Conservation (phyloP, 2,888 invertebrate species). For the Reticulitermes lucifugus region DNA sequence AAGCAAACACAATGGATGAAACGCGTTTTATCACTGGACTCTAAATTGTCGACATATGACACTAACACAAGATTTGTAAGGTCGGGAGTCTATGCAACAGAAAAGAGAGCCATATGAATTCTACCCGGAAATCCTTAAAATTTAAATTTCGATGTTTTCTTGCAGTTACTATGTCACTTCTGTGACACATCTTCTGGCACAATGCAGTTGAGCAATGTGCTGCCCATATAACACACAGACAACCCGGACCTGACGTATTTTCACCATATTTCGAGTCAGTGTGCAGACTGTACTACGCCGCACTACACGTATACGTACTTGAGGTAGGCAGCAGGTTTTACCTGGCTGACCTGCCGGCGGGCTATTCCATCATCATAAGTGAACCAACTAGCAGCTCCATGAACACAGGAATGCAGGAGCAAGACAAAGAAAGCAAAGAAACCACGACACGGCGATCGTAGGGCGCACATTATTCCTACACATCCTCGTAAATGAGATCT, state of each 20-base stretch:
- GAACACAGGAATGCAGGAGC: slow-evolving; percentile 17
- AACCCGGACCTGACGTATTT: background rate
- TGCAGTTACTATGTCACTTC: too few relatives aligned
- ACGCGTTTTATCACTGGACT: too few relatives aligned
- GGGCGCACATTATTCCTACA: background rate
- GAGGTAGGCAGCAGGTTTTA: slow-evolving; percentile 26
- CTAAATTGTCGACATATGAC: too few relatives aligned
- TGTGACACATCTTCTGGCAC: too few relatives aligned
- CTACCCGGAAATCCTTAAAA: too few relatives aligned
- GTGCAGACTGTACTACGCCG: background rate
- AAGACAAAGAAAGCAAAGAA: slow-evolving; percentile 13
- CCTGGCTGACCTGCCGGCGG: slow-evolving; percentile 20
- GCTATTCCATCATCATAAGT: slow-evolving; percentile 4
- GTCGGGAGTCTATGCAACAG: too few relatives aligned
- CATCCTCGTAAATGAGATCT: background rate
- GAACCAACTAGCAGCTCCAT: slow-evolving; percentile 13
- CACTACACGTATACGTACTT: background rate
- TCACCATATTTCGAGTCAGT: background rate
- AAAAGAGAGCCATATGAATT: too few relatives aligned
- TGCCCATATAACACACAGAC: background rate
- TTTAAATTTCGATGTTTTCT: too few relatives aligned
- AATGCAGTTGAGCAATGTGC: background rate
- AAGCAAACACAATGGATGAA: too few relatives aligned
- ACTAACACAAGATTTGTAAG: background rate
- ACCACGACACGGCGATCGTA: background rate